Evolutionary conservation across 2,797 vertebrate genomes (phyloP).

Genomic region (Cirrhinus mrigala): DNA sequence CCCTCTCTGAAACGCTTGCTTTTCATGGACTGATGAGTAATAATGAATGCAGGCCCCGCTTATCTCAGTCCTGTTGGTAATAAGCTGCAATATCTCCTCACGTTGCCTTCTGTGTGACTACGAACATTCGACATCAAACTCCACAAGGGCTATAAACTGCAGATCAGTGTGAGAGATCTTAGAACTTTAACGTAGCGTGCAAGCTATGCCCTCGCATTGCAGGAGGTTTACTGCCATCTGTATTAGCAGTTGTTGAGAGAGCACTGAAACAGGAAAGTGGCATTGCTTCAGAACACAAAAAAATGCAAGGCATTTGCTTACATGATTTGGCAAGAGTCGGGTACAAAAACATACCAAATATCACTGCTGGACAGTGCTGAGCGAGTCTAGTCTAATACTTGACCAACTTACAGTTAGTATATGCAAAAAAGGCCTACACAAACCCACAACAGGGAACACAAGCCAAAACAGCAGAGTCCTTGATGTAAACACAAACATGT

Average conservation of each 20-base stretch:
- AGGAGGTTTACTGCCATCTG: constrained; percentile 4
- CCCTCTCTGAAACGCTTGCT: constrained; percentile 63
- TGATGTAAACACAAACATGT: constrained; percentile 47
- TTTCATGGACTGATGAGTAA: constrained; percentile 68
- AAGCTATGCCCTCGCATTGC: not conserved
- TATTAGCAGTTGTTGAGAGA: not conserved
- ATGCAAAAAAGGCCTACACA: constrained; percentile 20
- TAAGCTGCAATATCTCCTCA: constrained; percentile 53
- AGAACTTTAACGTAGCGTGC: constrained; percentile 9
- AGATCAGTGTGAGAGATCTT: constrained; percentile 21
- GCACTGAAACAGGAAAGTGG: not conserved
- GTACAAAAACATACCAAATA: not conserved
- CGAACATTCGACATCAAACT: constrained; percentile 18
- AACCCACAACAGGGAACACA: constrained; percentile 21
- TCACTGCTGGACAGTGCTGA: not conserved
- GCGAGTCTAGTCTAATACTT: not conserved
- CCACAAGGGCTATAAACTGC: constrained; percentile 48
- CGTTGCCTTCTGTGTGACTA: constrained; percentile 52
- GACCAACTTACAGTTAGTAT: constrained; percentile 26
- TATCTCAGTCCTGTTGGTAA: constrained; percentile 59
- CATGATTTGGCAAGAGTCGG: not conserved
- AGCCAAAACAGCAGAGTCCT: not conserved
- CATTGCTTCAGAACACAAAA: not conserved
- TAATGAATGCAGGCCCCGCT: constrained; percentile 59
- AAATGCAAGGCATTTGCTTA: not conserved